Base-by-base conservation (phyloP, 2,888 invertebrate species). In the Papilio demoleus region DNA sequence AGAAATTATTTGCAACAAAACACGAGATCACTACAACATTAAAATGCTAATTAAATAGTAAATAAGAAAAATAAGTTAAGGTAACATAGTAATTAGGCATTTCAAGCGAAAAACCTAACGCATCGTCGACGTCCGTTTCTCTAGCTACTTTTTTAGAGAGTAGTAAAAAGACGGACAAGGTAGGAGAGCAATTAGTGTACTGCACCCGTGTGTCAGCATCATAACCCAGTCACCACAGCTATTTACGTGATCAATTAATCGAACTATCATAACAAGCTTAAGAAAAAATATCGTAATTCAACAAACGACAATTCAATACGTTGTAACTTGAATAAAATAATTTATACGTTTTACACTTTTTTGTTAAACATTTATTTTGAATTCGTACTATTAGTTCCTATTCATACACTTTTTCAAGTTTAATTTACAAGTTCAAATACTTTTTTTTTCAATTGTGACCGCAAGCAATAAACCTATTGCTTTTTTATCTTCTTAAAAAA, bases 81-180 rank as follows among this genome's bases (percentile, higher is more conserved):
- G 62, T 58, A 42, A 64, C 69, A 58, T 47, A 24, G 45, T 72
- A 71, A 70, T 63, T 64, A 70, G 65, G 65, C 56, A 63, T 63
- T 73, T 66, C 69, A 73, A 68, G 67, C 66, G 80, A 70, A 75
- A 86, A 73, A 86, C 86, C 84, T 85, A 76, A 64, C 70, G 53
- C 70, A 73, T 72, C 77, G 73, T 74, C 79, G 77, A 80, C 83
- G 83, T 81, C 82, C 84, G 82, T 84, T 85, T 77, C 83, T 82
- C 79, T 77, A 78, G 82, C 84, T 88, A 89, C 88, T 88, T 88
- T 87, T 86, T 87, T 86, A 87, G 86, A 79, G 81, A 81, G 81
- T 77, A 78, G 79, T 73, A 81, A 79, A 80, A 79, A 81, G 70
- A 74, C 76, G 72, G 74, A 77, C 81, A 83, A 81, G 81, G 81